These are phyloP conservation scores for Anser brachyrhynchus DNA, from an alignment of 2,113 vertebrate species.

Conservation along the genomic window DNA sequence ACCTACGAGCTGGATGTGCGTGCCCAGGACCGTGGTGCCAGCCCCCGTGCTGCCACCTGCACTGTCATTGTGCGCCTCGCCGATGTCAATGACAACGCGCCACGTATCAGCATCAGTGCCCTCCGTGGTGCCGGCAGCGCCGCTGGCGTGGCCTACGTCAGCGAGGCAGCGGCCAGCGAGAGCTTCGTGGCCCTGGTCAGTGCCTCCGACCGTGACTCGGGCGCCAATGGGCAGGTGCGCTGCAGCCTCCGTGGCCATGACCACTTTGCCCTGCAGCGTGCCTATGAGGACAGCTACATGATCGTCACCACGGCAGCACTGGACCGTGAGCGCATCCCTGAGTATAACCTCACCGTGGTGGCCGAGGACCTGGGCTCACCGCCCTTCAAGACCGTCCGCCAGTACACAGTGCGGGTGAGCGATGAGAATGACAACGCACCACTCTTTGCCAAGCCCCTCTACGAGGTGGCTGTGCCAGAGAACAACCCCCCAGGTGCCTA, in stretches of 20 bases:
- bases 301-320: conserved; percentile 84
- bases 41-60: conserved; percentile 86
- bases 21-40: conserved; percentile 88
- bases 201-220: conserved; percentile 91
- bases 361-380: conserved; percentile 92
- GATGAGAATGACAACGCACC: conserved; percentile 95
- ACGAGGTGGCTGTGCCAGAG: conserved; percentile 86
- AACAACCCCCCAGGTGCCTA: conserved; percentile 91
- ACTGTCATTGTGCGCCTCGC: conserved; percentile 90
- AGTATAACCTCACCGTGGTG: conserved; percentile 93
- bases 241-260: conserved; percentile 90
- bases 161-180: conserved; percentile 86
- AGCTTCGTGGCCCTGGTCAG: conserved; percentile 94
- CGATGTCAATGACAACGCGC: conserved; percentile 94
- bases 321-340: conserved; percentile 88
- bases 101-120: conserved; percentile 90
- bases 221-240: conserved; percentile 88
- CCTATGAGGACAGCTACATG: conserved; percentile 93
- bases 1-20: conserved; percentile 92
- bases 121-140: conserved; percentile 79
- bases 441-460: conserved; percentile 82
- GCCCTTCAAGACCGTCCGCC: conserved; percentile 82
- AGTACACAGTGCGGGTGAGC: conserved; percentile 85
- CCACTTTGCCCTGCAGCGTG: conserved; percentile 89
- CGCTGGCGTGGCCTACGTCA: conserved; percentile 40